Evolutionary conservation across 2,888 invertebrate species (phyloP).

Genomic region (Mechanitis mazaeus): DNA sequence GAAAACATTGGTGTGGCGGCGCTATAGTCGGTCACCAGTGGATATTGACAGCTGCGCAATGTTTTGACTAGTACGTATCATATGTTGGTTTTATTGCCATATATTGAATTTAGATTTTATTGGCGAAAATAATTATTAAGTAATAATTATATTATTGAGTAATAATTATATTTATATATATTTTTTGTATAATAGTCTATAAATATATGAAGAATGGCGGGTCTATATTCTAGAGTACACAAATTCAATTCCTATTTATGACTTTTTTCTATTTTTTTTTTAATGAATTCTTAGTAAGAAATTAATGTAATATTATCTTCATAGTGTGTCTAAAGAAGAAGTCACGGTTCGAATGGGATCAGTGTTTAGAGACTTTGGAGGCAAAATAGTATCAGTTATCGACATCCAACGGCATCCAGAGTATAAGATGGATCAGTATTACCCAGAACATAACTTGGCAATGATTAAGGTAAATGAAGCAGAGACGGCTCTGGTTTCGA

Average conservation of each 20-base stretch:
- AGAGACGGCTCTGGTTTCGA: neutral
- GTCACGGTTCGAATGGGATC: constrained; percentile 62
- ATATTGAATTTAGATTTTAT: no score
- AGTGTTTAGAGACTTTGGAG: constrained; percentile 66
- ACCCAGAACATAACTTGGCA: constrained; percentile 68
- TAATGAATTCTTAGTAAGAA: no score
- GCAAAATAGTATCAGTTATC: constrained; percentile 49
- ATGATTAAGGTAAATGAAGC: constrained; percentile 53
- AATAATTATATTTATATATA: no score
- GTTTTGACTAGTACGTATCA: constrained; percentile 67
- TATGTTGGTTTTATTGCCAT: no score
- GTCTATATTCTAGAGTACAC: no score
- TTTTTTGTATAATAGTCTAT: no score
- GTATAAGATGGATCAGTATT: constrained; percentile 63
- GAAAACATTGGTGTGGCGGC: constrained; percentile 70
- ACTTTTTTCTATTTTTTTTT: no score
- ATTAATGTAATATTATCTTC: neutral
- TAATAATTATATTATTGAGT: no score
- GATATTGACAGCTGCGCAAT: constrained; percentile 65
- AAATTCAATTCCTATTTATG: no score
- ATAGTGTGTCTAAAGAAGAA: constrained; percentile 60
- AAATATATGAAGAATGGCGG: no score
- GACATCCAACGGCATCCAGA: constrained; percentile 60
- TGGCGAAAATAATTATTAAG: no score
- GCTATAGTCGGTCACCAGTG: constrained; percentile 59